Percentiles rank a stretch among this genome's conserved stretches.
These are phyloP conservation scores for Acrocephalus scirpaceus DNA, from an alignment of 2,797 vertebrate genomes.

Conservation along the genomic window DNA sequence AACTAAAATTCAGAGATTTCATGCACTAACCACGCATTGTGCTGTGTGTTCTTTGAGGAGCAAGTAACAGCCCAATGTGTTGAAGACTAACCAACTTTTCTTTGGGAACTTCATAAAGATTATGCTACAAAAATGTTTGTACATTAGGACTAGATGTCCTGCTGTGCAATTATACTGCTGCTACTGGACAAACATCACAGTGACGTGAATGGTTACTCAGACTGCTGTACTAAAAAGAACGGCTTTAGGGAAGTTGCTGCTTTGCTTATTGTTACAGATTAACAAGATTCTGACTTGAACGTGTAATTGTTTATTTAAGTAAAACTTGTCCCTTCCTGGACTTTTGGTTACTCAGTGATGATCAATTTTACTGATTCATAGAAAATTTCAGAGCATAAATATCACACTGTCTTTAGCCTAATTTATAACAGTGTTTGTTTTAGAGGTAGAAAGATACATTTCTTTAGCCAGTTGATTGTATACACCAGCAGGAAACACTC, in stretches of 20 bases:
- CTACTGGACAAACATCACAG: not conserved
- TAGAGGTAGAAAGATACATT: not conserved
- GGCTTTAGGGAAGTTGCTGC: not conserved
- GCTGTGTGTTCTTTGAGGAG: not conserved
- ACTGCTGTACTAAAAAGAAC: not conserved
- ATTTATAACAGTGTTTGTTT: not conserved
- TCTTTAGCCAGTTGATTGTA: not conserved
- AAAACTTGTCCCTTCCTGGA: not conserved
- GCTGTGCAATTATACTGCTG: not conserved
- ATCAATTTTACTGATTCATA: conserved; percentile 8
- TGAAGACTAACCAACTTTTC: not conserved
- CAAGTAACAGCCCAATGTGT: not conserved
- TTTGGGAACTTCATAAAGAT: not conserved
- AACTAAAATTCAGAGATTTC: not conserved
- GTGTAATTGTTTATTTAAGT: conserved; percentile 7
- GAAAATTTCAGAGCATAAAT: not conserved
- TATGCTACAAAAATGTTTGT: not conserved
- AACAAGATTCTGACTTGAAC: not conserved
- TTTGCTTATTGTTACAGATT: not conserved
- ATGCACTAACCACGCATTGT: not conserved
- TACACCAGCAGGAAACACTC: not conserved
- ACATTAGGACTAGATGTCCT: not conserved
- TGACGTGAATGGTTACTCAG: conserved; percentile 30
- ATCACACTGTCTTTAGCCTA: not conserved
- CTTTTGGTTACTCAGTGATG: not conserved